Evolutionary conservation across 92 coral and sea anemone species (phyloP), one percentile per base, ranked within the genome.

Genomic region (Porites evermanni): DNA sequence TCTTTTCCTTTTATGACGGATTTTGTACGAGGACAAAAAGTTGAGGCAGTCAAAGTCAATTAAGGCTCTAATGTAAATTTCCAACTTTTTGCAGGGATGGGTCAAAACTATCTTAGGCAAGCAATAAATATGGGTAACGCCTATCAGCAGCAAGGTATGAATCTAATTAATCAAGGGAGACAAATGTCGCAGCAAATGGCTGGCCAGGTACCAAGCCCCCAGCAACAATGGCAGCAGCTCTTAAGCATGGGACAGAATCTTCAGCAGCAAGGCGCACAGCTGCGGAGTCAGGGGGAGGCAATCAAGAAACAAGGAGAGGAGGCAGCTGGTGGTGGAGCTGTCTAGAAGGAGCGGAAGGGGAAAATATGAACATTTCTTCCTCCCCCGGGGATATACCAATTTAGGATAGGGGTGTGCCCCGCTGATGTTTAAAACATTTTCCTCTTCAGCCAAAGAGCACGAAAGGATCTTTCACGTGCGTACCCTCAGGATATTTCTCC

Each of bases 41-140:
- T 38, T 38, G 47, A 38, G 5, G 47, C 47, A 38, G 47, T 38
- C 47, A 38, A 38, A 38, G 6, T 38, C 6, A 38, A 38, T 38
- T 7, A 38, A 38, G 47, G 47, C 47, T 38, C 47, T 38, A 29
- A 47, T 23, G 23, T 23, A 3, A 38, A 38, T 38, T 24, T 80
- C 54, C 18, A 7, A 2, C 2, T 8, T 2, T 18, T 58, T 56
- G 50, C 70, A 72, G 94, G 91, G 2, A 88, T 87, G 87, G 97
- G 94, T 60, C 92, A 90, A 63, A 81, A 81, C 77, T 72, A 84
- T 14, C 70, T 86, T 75, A 88, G 88, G 10, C 85, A 81, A 59
- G 77, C 77, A 4, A 70, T 70, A 58, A 70, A 86, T 69, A 88
- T 88, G 91, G 91, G 91, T 8, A 75, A 70, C 58, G 88, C 77